Percentiles rank a stretch among this genome's conserved stretches.
Conservation (phyloP, 1,140 invertebrate genomes). For the Hyphantria cunea region DNA sequence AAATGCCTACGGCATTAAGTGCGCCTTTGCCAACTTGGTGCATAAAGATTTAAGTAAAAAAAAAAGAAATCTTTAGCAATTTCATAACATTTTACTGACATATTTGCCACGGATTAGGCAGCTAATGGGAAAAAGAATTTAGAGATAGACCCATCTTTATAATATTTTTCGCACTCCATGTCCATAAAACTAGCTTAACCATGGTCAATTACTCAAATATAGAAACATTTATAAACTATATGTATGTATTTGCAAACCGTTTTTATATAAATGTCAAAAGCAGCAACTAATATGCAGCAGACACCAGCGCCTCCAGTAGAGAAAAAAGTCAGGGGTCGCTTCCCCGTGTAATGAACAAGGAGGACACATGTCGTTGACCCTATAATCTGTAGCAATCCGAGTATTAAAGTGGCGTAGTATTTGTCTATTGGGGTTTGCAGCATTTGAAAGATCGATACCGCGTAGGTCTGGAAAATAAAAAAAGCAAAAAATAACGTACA, state of each 20-base stretch:
- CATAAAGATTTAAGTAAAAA: too few relatives aligned
- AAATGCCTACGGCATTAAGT: too few relatives aligned
- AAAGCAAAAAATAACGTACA: constrained; percentile 14
- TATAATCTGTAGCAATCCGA: constrained; percentile 86
- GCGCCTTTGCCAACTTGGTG: too few relatives aligned
- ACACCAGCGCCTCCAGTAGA: constrained; percentile 84
- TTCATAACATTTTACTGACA: too few relatives aligned
- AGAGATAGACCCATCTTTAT: too few relatives aligned
- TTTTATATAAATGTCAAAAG: constrained; percentile 79
- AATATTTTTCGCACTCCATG: too few relatives aligned
- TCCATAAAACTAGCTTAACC: too few relatives aligned
- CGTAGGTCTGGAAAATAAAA: constrained; percentile 83
- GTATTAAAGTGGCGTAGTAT: constrained; percentile 87
- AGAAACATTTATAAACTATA: too few relatives aligned
- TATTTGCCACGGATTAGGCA: too few relatives aligned
- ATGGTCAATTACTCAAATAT: too few relatives aligned
- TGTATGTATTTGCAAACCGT: constrained; percentile 45
- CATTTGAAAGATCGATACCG: constrained; percentile 86
- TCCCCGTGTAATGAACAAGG: constrained; percentile 87
- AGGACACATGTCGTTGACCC: constrained; percentile 85
- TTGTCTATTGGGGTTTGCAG: constrained; percentile 87
- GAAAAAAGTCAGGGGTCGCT: constrained; percentile 85
- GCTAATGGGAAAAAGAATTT: too few relatives aligned
- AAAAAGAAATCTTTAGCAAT: too few relatives aligned
- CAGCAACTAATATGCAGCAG: constrained; percentile 83